A percentile compares a stretch with the other conserved stretches of the same genome.
Conservation (phyloP, 2,888 invertebrate species). For the Petrophora chlorosata region DNA sequence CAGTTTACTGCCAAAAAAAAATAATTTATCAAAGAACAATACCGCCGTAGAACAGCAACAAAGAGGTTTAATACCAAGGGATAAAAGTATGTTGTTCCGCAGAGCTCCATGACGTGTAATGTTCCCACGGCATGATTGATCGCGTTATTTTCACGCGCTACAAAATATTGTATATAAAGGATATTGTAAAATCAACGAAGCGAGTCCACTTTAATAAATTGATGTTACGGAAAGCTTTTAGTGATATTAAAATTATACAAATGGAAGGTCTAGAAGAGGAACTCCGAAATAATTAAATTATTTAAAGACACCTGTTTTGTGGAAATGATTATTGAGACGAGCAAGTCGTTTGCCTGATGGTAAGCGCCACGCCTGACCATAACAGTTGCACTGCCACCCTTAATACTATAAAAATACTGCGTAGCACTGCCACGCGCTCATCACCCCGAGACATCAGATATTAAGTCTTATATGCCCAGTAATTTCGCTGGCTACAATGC, state of each 20-base stretch:
- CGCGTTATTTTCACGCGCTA: constrained; percentile 10
- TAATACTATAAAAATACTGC: no score
- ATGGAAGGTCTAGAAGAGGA: no score
- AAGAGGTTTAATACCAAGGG: constrained; percentile 13
- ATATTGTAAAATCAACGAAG: constrained; percentile 18
- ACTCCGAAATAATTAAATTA: no score
- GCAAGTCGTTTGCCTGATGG: no score
- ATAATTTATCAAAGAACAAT: constrained; percentile 10
- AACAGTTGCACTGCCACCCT: no score
- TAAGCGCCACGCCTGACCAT: no score
- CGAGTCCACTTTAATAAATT: constrained; percentile 11
- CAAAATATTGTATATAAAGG: constrained; percentile 10
- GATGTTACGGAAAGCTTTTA: constrained; percentile 2
- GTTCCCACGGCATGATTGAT: constrained; percentile 18
- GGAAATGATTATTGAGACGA: no score
- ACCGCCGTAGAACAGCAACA: constrained; percentile 5
- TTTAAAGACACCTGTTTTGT: no score
- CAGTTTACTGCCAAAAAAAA: neutral
- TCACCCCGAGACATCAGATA: no score
- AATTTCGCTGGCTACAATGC: no score
- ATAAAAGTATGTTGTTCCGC: constrained; percentile 16
- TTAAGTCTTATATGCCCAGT: no score
- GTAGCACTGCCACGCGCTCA: no score
- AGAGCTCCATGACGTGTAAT: constrained; percentile 15
- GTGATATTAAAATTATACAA: neutral